phyloP scores from a whole-genome alignment of 2,888 invertebrate genomes.

The Callosobruchus maculatus region DNA sequence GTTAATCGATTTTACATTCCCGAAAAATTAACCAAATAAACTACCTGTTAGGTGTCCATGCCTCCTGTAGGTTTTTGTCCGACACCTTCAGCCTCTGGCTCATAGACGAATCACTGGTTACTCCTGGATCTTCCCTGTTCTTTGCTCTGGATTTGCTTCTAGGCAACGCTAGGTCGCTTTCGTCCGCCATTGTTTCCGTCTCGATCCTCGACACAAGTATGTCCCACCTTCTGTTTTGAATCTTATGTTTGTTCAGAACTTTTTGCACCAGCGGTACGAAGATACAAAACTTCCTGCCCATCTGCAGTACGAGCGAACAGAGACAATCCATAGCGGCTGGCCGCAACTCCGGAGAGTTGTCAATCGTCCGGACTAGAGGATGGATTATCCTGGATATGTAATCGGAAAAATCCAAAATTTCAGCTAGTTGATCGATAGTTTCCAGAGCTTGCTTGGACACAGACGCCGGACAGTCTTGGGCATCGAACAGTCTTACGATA shows the following conservation, averaged over 20 bases:
- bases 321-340: conserved; percentile 86
- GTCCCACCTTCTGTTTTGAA: conserved; percentile 76
- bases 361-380: conserved; percentile 84
- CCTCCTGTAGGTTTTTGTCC: conserved; percentile 78
- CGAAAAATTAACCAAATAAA: conserved; percentile 49
- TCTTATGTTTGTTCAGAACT: conserved; percentile 75
- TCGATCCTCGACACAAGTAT: conserved; percentile 69
- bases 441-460: conserved; percentile 76
- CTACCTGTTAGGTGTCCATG: conserved; percentile 87
- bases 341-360: conserved; percentile 73
- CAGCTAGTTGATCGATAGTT: conserved; percentile 87
- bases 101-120: conserved; percentile 66
- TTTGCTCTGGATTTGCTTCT: conserved; percentile 46
- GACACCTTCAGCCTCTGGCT: conserved; percentile 81
- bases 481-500: conserved; percentile 79
- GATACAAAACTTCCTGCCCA: conserved; percentile 86
- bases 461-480: conserved; percentile 75
- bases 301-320: conserved; percentile 80
- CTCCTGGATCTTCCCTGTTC: conserved; percentile 65
- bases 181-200: conserved; percentile 70
- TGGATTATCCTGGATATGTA: conserved; percentile 92
- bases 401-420: conserved; percentile 88
- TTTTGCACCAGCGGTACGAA: conserved; percentile 90
- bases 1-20: too few relatives aligned
- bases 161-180: conserved; percentile 65